These are phyloP conservation scores for Drosophila dunni DNA, from an alignment of 1,140 invertebrate genomes.

Conservation along the genomic window DNA sequence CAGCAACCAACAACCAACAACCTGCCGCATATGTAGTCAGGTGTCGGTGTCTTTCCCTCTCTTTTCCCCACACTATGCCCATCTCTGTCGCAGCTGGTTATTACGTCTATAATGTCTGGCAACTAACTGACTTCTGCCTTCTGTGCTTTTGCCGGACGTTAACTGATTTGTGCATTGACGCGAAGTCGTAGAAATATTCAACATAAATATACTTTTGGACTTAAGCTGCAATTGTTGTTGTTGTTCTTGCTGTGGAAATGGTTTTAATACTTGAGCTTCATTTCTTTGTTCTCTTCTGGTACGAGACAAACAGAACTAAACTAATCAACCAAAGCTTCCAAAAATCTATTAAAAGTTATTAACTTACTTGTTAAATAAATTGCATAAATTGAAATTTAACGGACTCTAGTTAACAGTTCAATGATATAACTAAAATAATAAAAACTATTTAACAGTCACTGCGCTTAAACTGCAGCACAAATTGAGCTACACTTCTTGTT, in stretches of 20 bases:
- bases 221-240: slow-evolving; percentile 3
- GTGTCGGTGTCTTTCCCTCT: slow-evolving; percentile 43
- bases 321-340: background rate
- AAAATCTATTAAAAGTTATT: background rate
- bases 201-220: slow-evolving; percentile 58
- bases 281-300: background rate
- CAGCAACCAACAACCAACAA: slow-evolving; percentile 38
- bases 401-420: background rate
- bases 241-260: slow-evolving; percentile 8
- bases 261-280: slow-evolving; percentile 14
- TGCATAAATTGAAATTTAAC: background rate
- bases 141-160: slow-evolving; percentile 63
- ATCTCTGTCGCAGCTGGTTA: slow-evolving; percentile 16
- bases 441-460: background rate
- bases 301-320: background rate
- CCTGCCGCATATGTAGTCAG: slow-evolving; percentile 44
- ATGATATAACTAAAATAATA: background rate
- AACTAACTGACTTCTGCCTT: slow-evolving; percentile 15
- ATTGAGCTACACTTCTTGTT: background rate
- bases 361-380: background rate
- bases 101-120: slow-evolving; percentile 24
- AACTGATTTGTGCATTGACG: slow-evolving; percentile 82
- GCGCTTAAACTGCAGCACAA: slow-evolving; percentile 4
- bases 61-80: background rate
- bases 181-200: slow-evolving; percentile 81